A percentile compares a stretch with the other conserved stretches of the same genome.
Evolutionary conservation across 2,113 vertebrate species (phyloP).

Genomic region (Haemorhous mexicanus): DNA sequence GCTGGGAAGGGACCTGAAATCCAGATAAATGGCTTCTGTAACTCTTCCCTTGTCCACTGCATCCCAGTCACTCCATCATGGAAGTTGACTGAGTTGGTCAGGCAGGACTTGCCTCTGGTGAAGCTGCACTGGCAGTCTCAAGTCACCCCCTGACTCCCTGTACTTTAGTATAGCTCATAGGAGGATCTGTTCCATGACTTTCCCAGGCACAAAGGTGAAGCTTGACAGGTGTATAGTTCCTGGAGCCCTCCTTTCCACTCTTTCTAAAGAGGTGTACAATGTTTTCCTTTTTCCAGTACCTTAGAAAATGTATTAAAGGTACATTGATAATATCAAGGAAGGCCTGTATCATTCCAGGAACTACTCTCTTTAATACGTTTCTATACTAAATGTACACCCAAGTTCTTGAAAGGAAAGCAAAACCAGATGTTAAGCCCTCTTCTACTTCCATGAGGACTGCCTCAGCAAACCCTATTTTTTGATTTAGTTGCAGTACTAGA

Average conservation of each 20-base stretch:
- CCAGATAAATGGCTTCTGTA: not conserved
- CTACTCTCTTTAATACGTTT: not conserved
- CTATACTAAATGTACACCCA: not conserved
- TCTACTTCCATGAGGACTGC: not conserved
- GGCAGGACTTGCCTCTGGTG: not conserved
- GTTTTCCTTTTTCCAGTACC: not conserved
- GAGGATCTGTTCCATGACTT: not conserved
- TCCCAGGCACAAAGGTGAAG: not conserved
- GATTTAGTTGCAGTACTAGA: not conserved
- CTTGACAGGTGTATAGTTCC: not conserved
- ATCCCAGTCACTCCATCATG: not conserved
- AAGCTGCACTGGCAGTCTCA: not conserved
- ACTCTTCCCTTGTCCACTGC: not conserved
- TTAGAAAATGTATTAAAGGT: not conserved
- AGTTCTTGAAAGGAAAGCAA: not conserved
- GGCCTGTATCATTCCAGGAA: not conserved
- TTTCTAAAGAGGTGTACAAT: not conserved
- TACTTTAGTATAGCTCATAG: not conserved
- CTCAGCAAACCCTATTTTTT: not conserved
- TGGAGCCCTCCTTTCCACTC: not conserved
- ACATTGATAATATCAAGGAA: not conserved
- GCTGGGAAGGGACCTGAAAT: not conserved
- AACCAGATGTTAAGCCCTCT: not conserved
- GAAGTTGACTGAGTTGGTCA: not conserved
- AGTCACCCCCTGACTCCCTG: not conserved